phyloP scores from a whole-genome alignment of 2,797 vertebrate species.

The Tangara arthus region DNA sequence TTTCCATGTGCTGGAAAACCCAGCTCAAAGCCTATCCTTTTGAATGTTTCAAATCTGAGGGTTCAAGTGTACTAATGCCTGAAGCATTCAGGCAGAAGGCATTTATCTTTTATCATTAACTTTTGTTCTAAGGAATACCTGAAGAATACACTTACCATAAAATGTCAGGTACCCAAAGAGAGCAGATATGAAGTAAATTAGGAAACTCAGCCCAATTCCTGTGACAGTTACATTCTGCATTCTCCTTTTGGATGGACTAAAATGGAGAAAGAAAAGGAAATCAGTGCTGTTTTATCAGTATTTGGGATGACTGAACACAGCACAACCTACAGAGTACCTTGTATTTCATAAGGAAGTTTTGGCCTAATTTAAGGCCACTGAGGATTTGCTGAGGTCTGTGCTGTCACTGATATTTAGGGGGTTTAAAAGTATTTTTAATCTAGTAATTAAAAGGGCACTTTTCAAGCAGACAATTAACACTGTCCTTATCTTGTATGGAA shows the following conservation, averaged over 20 bases:
- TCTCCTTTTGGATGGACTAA: slow-evolving; percentile 87
- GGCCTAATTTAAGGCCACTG: background rate
- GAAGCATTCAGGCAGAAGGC: background rate
- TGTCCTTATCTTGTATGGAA: background rate
- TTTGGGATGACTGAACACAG: background rate
- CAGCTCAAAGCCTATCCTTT: background rate
- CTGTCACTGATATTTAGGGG: background rate
- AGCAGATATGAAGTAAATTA: slow-evolving; percentile 88
- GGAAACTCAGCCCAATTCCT: slow-evolving; percentile 86
- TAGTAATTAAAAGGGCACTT: background rate
- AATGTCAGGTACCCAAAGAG: slow-evolving; percentile 97
- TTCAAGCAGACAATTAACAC: background rate
- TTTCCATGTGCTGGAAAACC: background rate
- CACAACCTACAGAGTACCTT: background rate
- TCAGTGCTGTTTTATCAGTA: background rate
- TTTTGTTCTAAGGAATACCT: background rate
- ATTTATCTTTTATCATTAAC: background rate
- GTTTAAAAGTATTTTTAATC: background rate
- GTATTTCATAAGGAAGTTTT: background rate
- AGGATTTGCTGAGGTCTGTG: background rate
- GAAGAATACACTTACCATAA: slow-evolving; percentile 81
- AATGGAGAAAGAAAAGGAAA: slow-evolving; percentile 23
- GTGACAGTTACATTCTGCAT: slow-evolving; percentile 90
- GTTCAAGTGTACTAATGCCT: background rate
- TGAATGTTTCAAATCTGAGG: background rate